These are phyloP conservation scores for Montipora foliosa DNA, from an alignment of 64 coral and sea anemone genomes.

Conservation along the genomic window DNA sequence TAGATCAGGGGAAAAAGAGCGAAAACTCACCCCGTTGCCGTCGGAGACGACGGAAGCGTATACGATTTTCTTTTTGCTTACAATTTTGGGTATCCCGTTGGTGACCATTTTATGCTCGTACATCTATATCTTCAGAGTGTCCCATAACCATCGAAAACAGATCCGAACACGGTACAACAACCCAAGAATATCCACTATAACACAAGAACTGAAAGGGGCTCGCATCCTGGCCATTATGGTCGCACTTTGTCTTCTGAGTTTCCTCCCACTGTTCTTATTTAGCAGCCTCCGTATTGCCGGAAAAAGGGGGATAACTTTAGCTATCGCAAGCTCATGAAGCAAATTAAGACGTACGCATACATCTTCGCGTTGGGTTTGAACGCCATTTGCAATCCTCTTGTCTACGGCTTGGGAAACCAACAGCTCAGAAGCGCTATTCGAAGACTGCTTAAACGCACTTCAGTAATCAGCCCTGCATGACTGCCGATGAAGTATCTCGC, in stretches of 20 bases:
- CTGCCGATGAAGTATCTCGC: too few species aligned
- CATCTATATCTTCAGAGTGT: background rate
- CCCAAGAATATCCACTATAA: background rate
- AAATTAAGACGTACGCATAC: too few species aligned
- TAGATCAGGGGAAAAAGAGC: background rate
- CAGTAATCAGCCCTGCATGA: too few species aligned
- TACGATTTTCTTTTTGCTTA: background rate
- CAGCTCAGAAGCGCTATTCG: background rate
- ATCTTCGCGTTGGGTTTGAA: too few species aligned
- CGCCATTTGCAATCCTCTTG: background rate
- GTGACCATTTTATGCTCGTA: background rate
- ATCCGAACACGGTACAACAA: background rate
- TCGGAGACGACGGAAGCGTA: too few species aligned
- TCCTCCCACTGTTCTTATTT: background rate
- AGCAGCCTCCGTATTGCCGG: too few species aligned
- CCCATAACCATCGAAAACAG: slow-evolving; percentile 4
- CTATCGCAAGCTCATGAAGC: too few species aligned
- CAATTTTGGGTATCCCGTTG: background rate
- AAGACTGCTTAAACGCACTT: too few species aligned
- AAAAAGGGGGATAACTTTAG: too few species aligned
- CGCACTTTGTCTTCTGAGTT: background rate
- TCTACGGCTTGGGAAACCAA: slow-evolving; percentile 1
- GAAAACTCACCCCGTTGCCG: too few species aligned
- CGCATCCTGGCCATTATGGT: background rate
- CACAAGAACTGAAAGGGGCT: slow-evolving; percentile 2